Evolutionary conservation across 2,888 invertebrate species (phyloP).

Genomic region (Desoria tigrina): DNA sequence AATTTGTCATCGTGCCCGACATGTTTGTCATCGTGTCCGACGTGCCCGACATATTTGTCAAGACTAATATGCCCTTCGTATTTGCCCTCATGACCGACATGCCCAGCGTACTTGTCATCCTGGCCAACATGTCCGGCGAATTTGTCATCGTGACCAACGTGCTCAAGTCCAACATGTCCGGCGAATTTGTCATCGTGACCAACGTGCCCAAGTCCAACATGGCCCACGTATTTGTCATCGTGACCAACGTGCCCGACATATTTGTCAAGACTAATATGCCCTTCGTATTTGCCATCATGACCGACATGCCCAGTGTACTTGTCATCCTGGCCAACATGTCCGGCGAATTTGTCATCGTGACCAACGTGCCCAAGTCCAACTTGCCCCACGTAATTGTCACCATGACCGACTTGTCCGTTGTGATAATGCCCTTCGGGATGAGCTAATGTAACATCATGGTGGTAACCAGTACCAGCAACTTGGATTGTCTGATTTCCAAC

Average conservation of each 20-base stretch:
- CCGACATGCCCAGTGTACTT: too few relatives aligned
- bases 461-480: slow-evolving; percentile 12
- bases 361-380: neutral
- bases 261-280: too few relatives aligned
- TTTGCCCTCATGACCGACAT: too few relatives aligned
- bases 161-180: neutral
- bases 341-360: neutral
- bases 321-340: neutral
- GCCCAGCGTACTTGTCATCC: too few relatives aligned
- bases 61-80: too few relatives aligned
- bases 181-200: too few relatives aligned
- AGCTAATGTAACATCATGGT: neutral
- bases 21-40: too few relatives aligned
- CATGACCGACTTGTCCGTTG: neutral
- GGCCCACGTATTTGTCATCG: neutral
- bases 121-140: neutral
- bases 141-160: neutral
- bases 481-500: neutral
- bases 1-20: too few relatives aligned
- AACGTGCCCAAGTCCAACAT: too few relatives aligned
- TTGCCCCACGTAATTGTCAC: neutral
- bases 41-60: too few relatives aligned
- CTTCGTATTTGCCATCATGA: too few relatives aligned
- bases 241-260: neutral
- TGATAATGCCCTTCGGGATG: neutral